A percentile compares a stretch with the other conserved stretches of the same genome.
Conservation (phyloP, 2,888 invertebrate genomes). For the Epinotia bilunana region DNA sequence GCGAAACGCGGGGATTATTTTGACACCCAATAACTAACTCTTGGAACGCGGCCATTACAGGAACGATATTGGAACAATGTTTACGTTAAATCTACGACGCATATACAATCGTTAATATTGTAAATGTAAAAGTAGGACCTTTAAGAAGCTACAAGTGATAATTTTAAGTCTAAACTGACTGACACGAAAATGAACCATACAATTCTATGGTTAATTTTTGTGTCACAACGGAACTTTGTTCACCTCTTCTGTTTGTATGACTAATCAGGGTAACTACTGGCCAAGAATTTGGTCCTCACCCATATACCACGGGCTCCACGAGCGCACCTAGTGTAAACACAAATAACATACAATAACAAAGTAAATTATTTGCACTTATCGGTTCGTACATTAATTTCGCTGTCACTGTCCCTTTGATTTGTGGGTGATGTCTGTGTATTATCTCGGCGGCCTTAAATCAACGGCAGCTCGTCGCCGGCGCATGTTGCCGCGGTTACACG, state of each 20-base stretch:
- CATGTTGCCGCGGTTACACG: constrained; percentile 14
- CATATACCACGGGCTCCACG: not conserved
- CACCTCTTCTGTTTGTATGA: too few relatives aligned
- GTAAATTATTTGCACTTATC: constrained; percentile 48
- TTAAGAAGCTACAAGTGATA: not conserved
- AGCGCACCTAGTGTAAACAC: constrained; percentile 40
- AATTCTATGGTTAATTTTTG: too few relatives aligned
- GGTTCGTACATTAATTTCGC: constrained; percentile 36
- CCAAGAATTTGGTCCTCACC: too few relatives aligned
- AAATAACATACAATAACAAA: constrained; percentile 50
- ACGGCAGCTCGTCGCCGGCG: constrained; percentile 21
- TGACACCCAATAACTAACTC: constrained; percentile 53
- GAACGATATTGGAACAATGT: constrained; percentile 55
- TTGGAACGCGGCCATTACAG: constrained; percentile 37
- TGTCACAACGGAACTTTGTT: too few relatives aligned
- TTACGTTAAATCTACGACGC: constrained; percentile 57
- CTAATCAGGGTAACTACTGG: too few relatives aligned
- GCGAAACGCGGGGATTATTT: constrained; percentile 51
- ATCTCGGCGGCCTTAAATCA: constrained; percentile 38
- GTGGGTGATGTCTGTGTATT: constrained; percentile 40
- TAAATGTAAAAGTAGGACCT: not conserved
- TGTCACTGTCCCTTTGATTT: constrained; percentile 40
- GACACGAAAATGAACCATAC: too few relatives aligned
- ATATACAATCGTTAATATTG: not conserved
- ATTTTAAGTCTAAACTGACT: too few relatives aligned